phyloP scores from a whole-genome alignment of 2,113 vertebrate species.

The Ceyx margarethae region DNA sequence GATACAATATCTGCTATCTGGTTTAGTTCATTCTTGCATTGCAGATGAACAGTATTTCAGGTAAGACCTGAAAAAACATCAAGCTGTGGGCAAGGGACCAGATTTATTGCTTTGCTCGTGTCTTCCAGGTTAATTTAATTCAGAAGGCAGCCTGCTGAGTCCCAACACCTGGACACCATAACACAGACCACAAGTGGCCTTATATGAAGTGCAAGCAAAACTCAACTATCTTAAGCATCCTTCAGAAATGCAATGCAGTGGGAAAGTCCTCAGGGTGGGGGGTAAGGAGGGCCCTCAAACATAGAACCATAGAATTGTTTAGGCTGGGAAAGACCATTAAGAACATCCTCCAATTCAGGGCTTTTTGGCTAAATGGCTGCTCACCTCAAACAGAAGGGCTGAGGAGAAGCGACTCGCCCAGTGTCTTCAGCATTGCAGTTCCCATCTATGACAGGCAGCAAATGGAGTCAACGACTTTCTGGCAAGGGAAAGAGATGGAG shows the following conservation, averaged over 20 bases:
- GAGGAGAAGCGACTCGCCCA: slow-evolving; percentile 1
- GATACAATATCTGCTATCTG: slow-evolving; percentile 16
- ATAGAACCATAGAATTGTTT: not conserved
- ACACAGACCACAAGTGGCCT: not conserved
- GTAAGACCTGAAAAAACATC: not conserved
- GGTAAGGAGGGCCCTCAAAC: too few species aligned
- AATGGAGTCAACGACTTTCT: not conserved
- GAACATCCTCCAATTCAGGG: not conserved
- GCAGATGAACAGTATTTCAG: not conserved
- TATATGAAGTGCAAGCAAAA: rapidly evolving
- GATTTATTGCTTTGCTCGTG: not conserved
- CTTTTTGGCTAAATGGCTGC: not conserved
- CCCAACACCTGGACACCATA: not conserved
- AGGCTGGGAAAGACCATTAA: not conserved
- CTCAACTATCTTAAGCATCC: not conserved
- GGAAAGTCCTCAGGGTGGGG: rapidly evolving
- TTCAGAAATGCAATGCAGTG: not conserved
- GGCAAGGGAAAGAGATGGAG: not conserved
- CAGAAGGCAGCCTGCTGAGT: not conserved
- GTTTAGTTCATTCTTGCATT: not conserved
- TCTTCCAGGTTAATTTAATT: not conserved
- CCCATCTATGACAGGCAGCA: not conserved
- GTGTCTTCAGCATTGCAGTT: slow-evolving; percentile 44
- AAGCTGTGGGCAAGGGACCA: not conserved
- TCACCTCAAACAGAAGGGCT: slow-evolving; percentile 55